These are phyloP conservation scores for Apotomis betuletana DNA, from an alignment of 2,888 invertebrate genomes.

Conservation along the genomic window DNA sequence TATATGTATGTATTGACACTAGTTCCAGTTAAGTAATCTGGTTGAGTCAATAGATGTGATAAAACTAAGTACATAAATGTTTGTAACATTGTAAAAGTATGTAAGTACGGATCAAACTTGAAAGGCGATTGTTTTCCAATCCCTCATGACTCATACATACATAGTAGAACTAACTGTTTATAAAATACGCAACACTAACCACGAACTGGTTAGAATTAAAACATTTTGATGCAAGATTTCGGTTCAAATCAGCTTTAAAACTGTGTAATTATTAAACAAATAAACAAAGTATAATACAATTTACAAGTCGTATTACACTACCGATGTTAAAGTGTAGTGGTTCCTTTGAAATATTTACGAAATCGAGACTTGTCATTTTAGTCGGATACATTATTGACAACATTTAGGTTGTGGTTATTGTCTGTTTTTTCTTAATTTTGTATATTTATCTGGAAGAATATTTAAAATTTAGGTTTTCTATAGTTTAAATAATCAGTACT, in stretches of 20 bases:
- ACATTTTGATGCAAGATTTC: not conserved
- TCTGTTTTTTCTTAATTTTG: conserved; percentile 44
- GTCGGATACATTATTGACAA: conserved; percentile 49
- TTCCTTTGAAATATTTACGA: conserved; percentile 20
- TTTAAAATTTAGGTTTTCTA: not conserved
- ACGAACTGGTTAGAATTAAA: not conserved
- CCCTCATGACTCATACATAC: no score
- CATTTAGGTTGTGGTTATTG: conserved; percentile 49
- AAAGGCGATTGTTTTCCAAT: no score
- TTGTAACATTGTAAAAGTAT: no score
- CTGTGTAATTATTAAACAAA: conserved; percentile 26
- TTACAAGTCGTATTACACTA: conserved; percentile 25
- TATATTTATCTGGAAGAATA: not conserved
- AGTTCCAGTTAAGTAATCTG: no score
- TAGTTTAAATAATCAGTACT: conserved; percentile 13
- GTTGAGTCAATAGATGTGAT: no score
- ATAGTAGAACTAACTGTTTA: not conserved
- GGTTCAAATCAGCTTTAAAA: conserved; percentile 5
- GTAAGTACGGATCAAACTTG: no score
- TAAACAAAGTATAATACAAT: conserved; percentile 33
- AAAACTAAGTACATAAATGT: no score
- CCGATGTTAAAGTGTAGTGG: conserved; percentile 39
- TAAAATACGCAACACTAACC: not conserved
- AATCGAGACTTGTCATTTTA: conserved; percentile 38
- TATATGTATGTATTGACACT: no score